Conservation (phyloP, 2,888 invertebrate genomes). For the Dicyrtoma fusca region DNA sequence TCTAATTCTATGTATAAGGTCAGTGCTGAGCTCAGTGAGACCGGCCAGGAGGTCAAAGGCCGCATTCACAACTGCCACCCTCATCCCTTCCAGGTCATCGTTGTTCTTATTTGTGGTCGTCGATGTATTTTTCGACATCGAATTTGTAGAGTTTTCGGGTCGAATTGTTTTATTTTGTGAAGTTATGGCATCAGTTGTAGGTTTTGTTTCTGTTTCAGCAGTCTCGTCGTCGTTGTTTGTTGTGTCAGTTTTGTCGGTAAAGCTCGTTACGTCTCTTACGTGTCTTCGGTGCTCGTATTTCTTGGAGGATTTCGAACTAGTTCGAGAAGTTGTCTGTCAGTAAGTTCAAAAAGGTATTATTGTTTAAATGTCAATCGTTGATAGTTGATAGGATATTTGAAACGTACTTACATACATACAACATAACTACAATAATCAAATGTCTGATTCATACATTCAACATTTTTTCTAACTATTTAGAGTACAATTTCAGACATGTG, state of each 20-base stretch:
- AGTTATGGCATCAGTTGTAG: neutral
- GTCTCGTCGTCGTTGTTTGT: neutral
- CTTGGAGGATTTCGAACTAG: too few species aligned
- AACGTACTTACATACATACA: too few species aligned
- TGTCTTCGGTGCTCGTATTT: neutral
- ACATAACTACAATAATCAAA: too few species aligned
- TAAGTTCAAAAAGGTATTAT: neutral
- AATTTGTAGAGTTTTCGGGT: neutral
- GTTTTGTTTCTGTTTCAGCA: neutral
- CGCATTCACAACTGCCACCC: slow-evolving; percentile 44
- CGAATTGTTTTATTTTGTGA: neutral
- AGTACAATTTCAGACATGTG: too few species aligned
- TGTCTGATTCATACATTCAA: too few species aligned
- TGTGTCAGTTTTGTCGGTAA: neutral
- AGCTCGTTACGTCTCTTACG: neutral
- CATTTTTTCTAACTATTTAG: too few species aligned
- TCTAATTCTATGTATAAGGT: slow-evolving; percentile 35
- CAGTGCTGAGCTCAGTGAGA: slow-evolving; percentile 45
- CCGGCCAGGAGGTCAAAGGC: slow-evolving; percentile 48
- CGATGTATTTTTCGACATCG: slow-evolving; percentile 1
- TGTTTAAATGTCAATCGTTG: neutral
- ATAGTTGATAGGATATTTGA: too few species aligned
- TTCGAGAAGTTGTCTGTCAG: neutral
- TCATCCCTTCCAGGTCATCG: slow-evolving; percentile 32
- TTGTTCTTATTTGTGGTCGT: neutral